These are phyloP conservation scores for Ricordea florida DNA, from an alignment of 92 coral and sea anemone genomes.

Conservation along the genomic window DNA sequence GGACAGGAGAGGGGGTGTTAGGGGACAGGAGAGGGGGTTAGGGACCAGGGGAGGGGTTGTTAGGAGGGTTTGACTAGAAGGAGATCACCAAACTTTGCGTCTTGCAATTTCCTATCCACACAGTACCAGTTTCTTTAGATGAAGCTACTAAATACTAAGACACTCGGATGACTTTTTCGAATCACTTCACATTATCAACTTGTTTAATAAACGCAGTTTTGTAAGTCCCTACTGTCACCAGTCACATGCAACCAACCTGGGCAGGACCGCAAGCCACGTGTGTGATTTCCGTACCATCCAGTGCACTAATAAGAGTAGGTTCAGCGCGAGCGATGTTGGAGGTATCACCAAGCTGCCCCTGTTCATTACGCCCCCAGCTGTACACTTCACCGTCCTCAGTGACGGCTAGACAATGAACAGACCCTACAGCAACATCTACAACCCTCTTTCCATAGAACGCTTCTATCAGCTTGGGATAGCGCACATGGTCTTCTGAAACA, in stretches of 20 bases:
- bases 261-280: constrained; percentile 98
- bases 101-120: too few species aligned
- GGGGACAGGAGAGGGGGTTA: too few species aligned
- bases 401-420: constrained; percentile 91
- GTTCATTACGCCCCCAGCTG: constrained; percentile 98
- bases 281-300: constrained; percentile 74
- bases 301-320: constrained; percentile 72
- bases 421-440: constrained; percentile 91
- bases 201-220: too few species aligned
- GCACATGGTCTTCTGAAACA: constrained; percentile 89
- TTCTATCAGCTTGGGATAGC: constrained; percentile 86
- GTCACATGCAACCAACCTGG: constrained; percentile 79
- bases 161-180: too few species aligned
- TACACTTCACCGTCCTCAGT: constrained; percentile 91
- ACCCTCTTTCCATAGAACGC: constrained; percentile 79
- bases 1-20: too few species aligned
- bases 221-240: too few species aligned
- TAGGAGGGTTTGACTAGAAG: too few species aligned
- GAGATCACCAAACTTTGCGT: too few species aligned
- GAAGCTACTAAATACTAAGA: too few species aligned
- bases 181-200: too few species aligned
- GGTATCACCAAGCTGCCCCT: constrained; percentile 96
- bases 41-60: too few species aligned
- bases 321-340: constrained; percentile 56
- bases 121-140: too few species aligned